phyloP scores from a whole-genome alignment of 1,140 invertebrate genomes.

The Aleiodes sp. region DNA sequence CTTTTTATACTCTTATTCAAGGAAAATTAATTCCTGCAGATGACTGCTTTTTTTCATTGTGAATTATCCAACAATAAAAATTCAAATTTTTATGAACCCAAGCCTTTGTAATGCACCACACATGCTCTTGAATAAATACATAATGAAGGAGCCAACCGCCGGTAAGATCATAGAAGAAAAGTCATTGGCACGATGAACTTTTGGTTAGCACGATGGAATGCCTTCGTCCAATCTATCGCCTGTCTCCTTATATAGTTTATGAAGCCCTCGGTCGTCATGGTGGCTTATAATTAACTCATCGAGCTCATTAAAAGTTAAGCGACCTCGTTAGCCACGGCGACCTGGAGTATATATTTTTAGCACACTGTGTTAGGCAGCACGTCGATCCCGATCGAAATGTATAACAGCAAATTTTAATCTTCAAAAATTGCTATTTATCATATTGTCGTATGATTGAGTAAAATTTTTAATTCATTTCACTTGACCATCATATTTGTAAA shows the following conservation, averaged over 20 bases:
- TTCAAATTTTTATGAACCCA: neutral
- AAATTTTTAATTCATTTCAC: too few species aligned
- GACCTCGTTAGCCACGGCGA: conserved; percentile 42
- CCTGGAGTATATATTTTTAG: conserved; percentile 9
- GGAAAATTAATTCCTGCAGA: too few species aligned
- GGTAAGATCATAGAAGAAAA: neutral
- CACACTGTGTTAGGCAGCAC: neutral
- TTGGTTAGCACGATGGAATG: neutral
- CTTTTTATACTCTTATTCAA: too few species aligned
- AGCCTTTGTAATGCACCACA: neutral
- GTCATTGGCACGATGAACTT: neutral
- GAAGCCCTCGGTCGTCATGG: neutral
- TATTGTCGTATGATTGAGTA: neutral
- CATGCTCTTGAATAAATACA: neutral
- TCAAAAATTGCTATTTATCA: neutral
- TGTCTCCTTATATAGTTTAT: conserved; percentile 3
- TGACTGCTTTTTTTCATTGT: neutral
- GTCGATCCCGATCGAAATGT: neutral
- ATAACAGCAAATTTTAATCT: neutral
- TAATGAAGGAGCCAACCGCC: neutral
- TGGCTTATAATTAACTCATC: conserved; percentile 55
- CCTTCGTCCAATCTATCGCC: neutral
- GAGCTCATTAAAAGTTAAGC: conserved; percentile 58
- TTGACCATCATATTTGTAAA: too few species aligned
- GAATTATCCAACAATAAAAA: neutral